Base-by-base conservation (phyloP, 37 sponge, comb jelly and placozoan species). In the Oscarella lobularis region DNA sequence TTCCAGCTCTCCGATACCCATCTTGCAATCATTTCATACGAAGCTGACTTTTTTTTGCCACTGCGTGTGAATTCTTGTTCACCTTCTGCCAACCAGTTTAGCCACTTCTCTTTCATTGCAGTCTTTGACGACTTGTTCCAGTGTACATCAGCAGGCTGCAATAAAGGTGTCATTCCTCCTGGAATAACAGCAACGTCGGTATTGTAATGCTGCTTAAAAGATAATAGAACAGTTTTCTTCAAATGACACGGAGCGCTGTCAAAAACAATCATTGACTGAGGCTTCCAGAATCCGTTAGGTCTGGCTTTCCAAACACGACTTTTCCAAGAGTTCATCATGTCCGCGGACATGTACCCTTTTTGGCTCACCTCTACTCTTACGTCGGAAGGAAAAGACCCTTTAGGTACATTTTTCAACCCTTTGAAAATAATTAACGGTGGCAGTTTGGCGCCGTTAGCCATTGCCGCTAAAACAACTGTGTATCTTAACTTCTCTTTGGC, bases 131-230 rank as follows among this genome's bases (percentile, higher is more conserved):
- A 20, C 71, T 68, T 68, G 71, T 68, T 68, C 71, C 71, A 30
- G 6, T 32, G 33, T 20, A 68, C 31, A 35, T 68, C 71, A 14
- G 29, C 6, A 29, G 71, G 71, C 71, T 68, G 71, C 71, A 68
- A 35, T 14, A 68, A 68, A 34, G 71, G 71, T 4, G 71, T 68
- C 71, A 68, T 68, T 5, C 71, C 71, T 68, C 71, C 71, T 4
- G 71, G 71, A 4, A 68, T 68, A 14, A 29, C 29, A 4, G 71
- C 6, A 5, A 14, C 71, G 33, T 68, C 29, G 5, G 71, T 68
- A 4, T 4, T 14, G 31, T 68, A 14, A 20, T 68, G 71, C 31
- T 14, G 31, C 33, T 4, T 5, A 4, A 68, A 14, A 68, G 31
- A 4, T 68, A 4, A 35, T 14, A 29, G 4, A 32, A 14, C 31